Percentiles rank a stretch among this genome's conserved stretches.
Conservation (phyloP, 2,888 invertebrate genomes). For the Dermolepida albohirtum region DNA sequence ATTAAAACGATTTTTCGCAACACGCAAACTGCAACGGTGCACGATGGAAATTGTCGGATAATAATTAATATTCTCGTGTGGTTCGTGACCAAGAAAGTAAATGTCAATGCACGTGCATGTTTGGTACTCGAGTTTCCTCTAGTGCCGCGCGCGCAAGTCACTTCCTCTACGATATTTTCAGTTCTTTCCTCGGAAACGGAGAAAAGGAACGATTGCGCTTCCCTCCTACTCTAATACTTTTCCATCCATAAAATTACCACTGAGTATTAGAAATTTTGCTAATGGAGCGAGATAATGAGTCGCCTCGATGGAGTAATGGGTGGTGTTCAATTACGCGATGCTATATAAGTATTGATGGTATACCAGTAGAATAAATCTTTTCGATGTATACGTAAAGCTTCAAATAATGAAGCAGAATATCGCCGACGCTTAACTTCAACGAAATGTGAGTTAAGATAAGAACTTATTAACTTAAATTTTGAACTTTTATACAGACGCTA, state of each 20-base stretch:
- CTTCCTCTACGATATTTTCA: conserved; percentile 9
- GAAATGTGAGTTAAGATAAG: no score
- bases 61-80: conserved; percentile 32
- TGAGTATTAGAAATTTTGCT: no score
- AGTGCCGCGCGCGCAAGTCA: conserved; percentile 5
- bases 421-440: no score
- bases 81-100: conserved; percentile 33
- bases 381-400: no score
- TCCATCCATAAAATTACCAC: no score
- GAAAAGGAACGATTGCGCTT: neutral
- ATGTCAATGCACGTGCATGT: neutral
- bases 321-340: neutral
- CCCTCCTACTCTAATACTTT: no score
- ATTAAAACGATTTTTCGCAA: conserved; percentile 16
- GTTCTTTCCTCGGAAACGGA: neutral
- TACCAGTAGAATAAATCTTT: no score
- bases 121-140: neutral
- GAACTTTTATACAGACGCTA: no score
- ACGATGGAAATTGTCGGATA: conserved; percentile 29
- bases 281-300: conserved; percentile 4
- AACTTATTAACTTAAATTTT: no score
- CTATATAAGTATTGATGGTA: no score
- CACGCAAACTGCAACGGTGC: conserved; percentile 22
- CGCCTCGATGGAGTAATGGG: neutral
- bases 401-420: no score